Base-by-base conservation (phyloP, 2,888 invertebrate genomes). In the Tineola bisselliella region DNA sequence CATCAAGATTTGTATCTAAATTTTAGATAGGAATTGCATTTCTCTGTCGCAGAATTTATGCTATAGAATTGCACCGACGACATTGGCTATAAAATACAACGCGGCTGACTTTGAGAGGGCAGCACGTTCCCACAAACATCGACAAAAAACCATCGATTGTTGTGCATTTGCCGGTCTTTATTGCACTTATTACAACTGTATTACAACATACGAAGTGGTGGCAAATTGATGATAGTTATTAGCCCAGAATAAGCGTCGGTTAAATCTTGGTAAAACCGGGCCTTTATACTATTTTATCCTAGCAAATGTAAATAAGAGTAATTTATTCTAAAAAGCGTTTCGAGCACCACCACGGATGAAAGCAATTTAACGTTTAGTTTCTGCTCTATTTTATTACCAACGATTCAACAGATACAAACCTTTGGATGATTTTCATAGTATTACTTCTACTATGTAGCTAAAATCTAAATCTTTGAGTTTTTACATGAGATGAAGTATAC, bases 1-100 rank as follows among this genome's bases (percentile, higher is more conserved):
- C 70, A 77, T 79, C 79, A 77, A 76, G 80, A 83, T 81, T 61
- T 63, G 65, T 75, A 80, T 81, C 79, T 66, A 66, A 67, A 70
- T 75, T 76, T 74, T 70, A 76, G 73, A 75, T 75, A 72, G 73
- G 67, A 70, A 71, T 66, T 70, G 73, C 73, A 70, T 76, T 74
- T 75, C 60, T 72, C 70, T 59, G 59, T 69, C 67, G 67, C 68
- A 69, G 70, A 72, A 73, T 75, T 73, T 75, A 75, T 76, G 18
- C 19, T 59, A 75, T 73, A 70, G 74, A 70, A 71, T 72, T 69
- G 68, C 66, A 70, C 67, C 68, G 71, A 68, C 67, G 74, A 75
- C 75, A 74, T 71, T 70, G 72, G 66, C 74, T 66, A 76, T 62
- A 62, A 63, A 63, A 63, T 59, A 61, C 38, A 38, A 43, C 15